Conservation (phyloP, 1,140 invertebrate species). For the Solen grandis region DNA sequence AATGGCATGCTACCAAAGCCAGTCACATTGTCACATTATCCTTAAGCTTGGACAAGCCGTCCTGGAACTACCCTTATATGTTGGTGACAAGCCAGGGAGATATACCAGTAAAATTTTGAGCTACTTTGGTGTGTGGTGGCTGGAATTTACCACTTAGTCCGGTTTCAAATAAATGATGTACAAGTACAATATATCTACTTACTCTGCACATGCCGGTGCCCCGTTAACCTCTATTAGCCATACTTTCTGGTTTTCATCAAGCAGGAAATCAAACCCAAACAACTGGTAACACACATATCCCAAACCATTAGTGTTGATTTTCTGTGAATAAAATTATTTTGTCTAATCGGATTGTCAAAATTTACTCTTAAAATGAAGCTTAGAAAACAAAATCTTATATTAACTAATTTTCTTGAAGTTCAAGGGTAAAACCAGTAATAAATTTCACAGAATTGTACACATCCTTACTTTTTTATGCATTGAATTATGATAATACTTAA, state of each 20-base stretch:
- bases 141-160: too few species aligned
- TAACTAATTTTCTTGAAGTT: too few species aligned
- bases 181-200: too few species aligned
- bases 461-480: too few species aligned
- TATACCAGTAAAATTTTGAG: neutral
- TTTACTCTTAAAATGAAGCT: too few species aligned
- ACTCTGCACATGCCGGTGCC: constrained; percentile 74
- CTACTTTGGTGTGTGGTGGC: neutral
- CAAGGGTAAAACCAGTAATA: too few species aligned
- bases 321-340: constrained; percentile 62
- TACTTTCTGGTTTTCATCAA: constrained; percentile 69
- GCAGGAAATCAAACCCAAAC: constrained; percentile 72
- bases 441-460: too few species aligned
- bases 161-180: too few species aligned
- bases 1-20: too few species aligned
- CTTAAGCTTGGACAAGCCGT: neutral
- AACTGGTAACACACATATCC: constrained; percentile 70
- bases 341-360: too few species aligned
- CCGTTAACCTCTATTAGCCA: constrained; percentile 73
- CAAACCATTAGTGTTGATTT: constrained; percentile 63
- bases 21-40: neutral
- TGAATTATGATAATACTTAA: too few species aligned
- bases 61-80: neutral
- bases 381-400: too few species aligned
- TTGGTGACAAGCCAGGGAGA: neutral